Percentiles rank a stretch among this genome's conserved stretches.
phyloP scores from a whole-genome alignment of 2,888 invertebrate species.

The Papilio gigon region DNA sequence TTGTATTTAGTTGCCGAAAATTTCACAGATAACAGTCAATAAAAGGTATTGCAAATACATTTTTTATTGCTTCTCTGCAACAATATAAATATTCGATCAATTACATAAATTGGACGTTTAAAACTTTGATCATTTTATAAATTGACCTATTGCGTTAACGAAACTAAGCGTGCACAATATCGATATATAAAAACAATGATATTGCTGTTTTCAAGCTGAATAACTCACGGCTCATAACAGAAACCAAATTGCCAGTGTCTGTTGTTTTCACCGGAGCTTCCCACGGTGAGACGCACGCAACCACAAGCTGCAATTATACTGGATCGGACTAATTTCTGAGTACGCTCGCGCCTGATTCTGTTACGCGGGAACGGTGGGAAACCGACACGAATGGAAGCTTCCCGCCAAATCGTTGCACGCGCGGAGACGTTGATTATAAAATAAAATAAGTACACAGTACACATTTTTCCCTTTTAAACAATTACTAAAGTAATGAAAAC shows the following conservation, averaged over 20 bases:
- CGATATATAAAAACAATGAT: slow-evolving; percentile 31
- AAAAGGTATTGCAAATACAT: background rate
- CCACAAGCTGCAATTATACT: slow-evolving; percentile 52
- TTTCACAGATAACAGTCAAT: background rate
- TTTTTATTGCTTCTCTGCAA: background rate
- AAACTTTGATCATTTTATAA: slow-evolving; percentile 2
- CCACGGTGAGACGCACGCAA: slow-evolving; percentile 76
- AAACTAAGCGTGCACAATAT: slow-evolving; percentile 35
- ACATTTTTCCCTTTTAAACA: too few relatives aligned
- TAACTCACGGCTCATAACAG: slow-evolving; percentile 64
- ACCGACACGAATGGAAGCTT: slow-evolving; percentile 3
- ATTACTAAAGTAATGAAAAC: too few relatives aligned
- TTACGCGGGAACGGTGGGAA: slow-evolving; percentile 34
- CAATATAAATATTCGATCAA: background rate
- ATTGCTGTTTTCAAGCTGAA: slow-evolving; percentile 47
- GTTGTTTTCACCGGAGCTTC: slow-evolving; percentile 71
- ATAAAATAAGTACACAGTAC: too few relatives aligned
- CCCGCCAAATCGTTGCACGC: slow-evolving; percentile 12
- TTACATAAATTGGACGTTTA: background rate
- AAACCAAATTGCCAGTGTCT: slow-evolving; percentile 64
- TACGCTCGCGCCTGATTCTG: slow-evolving; percentile 46
- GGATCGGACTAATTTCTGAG: slow-evolving; percentile 65
- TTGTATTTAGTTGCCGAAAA: background rate
- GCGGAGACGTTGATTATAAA: slow-evolving; percentile 1
- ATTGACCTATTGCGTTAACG: slow-evolving; percentile 24